Conservation (phyloP, 2,888 invertebrate genomes). For the Tenodera sinensis region DNA sequence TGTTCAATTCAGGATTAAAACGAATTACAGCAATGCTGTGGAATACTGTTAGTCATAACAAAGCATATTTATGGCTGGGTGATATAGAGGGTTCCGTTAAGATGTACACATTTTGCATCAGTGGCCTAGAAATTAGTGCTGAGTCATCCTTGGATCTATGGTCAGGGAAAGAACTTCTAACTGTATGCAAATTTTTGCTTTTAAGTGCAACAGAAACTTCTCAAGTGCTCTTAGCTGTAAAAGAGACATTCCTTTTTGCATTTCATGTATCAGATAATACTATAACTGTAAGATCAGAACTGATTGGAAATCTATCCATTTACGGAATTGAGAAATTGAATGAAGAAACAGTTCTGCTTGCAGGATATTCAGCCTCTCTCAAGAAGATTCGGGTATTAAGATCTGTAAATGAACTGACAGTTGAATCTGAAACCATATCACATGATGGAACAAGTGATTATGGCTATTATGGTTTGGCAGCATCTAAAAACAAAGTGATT, state of each 20-base stretch:
- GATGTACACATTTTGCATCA: neutral
- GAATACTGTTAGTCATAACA: neutral
- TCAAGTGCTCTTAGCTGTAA: neutral
- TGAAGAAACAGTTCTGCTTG: neutral
- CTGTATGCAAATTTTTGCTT: neutral
- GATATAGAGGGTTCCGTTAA: neutral
- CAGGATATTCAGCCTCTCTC: neutral
- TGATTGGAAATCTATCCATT: neutral
- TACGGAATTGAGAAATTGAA: neutral
- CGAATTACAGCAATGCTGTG: neutral
- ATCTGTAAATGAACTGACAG: neutral
- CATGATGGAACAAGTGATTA: neutral
- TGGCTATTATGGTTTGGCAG: neutral
- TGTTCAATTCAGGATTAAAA: neutral
- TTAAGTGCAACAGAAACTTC: neutral
- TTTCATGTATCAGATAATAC: neutral
- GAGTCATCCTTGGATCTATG: neutral
- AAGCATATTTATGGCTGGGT: neutral
- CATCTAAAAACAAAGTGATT: neutral
- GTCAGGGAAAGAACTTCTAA: neutral
- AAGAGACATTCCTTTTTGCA: neutral
- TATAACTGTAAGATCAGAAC: neutral
- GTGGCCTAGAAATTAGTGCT: neutral
- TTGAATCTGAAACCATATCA: neutral
- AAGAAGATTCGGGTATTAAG: neutral